Evolutionary conservation across 2,888 invertebrate genomes (phyloP).

Genomic region (Agrotis puta): DNA sequence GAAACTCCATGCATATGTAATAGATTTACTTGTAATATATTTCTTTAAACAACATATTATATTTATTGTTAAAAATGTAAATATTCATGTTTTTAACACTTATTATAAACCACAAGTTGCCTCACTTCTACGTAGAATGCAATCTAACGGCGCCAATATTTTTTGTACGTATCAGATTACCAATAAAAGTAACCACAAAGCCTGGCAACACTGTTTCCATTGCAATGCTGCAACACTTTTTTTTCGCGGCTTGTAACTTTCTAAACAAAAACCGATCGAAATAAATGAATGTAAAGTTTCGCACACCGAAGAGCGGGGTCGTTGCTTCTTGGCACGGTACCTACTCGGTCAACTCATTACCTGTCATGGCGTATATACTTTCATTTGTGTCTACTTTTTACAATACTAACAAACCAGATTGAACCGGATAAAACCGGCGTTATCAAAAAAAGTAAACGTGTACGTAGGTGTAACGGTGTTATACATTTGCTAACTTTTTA

Average conservation of each 20-base stretch:
- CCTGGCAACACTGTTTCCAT: not conserved
- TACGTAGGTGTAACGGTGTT: slow-evolving; percentile 35
- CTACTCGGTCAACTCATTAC: slow-evolving; percentile 56
- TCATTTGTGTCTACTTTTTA: slow-evolving; percentile 59
- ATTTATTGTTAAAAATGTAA: not conserved
- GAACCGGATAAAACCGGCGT: slow-evolving; percentile 33
- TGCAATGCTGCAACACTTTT: slow-evolving; percentile 13
- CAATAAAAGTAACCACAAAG: slow-evolving; percentile 17
- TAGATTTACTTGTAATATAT: too few relatives aligned
- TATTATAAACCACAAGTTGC: not conserved
- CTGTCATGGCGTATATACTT: slow-evolving; percentile 56
- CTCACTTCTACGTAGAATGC: not conserved
- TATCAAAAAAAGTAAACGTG: slow-evolving; percentile 32
- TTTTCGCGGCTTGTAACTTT: slow-evolving; percentile 17
- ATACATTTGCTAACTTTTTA: slow-evolving; percentile 29
- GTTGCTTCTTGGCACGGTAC: slow-evolving; percentile 54
- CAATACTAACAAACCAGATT: slow-evolving; percentile 33
- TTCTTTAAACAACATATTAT: too few relatives aligned
- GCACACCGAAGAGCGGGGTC: slow-evolving; percentile 44
- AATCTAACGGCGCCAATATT: slow-evolving; percentile 12
- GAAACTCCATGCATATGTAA: too few relatives aligned
- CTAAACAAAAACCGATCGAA: slow-evolving; percentile 22
- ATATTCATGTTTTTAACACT: not conserved
- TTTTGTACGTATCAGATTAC: not conserved
- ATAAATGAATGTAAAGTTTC: slow-evolving; percentile 31